Conservation (phyloP, 2,113 vertebrate species). For the Sylvia atricapilla region DNA sequence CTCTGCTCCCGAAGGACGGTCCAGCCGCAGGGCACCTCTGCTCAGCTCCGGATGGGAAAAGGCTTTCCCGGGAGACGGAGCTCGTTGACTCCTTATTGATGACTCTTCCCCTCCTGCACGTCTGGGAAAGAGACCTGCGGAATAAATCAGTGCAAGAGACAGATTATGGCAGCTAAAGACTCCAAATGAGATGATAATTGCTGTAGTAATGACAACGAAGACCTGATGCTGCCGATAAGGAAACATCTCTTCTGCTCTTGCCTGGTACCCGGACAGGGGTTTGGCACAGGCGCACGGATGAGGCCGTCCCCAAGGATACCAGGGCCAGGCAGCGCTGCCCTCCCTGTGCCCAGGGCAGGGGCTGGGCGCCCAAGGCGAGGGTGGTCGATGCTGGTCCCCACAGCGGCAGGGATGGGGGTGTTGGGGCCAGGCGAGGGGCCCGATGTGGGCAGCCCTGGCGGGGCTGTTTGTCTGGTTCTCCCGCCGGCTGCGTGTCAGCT, state of each 20-base stretch:
- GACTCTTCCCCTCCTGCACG: background rate
- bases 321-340: background rate
- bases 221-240: conserved; percentile 56
- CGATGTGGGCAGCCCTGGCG: background rate
- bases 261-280: background rate
- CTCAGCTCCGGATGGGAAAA: background rate
- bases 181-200: conserved; percentile 70
- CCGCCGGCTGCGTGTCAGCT: conserved; percentile 41
- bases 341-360: background rate
- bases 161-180: conserved; percentile 70
- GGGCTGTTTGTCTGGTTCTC: conserved; percentile 11
- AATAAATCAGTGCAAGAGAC: conserved; percentile 66
- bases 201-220: conserved; percentile 59
- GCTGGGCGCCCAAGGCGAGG: background rate
- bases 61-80: background rate
- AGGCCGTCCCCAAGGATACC: background rate
- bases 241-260: background rate
- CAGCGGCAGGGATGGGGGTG: background rate
- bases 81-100: conserved; percentile 38
- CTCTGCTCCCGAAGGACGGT: background rate
- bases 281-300: background rate
- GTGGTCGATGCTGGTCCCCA: background rate
- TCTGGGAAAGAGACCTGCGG: conserved; percentile 30
- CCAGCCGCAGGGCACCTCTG: background rate
- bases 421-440: background rate